These are phyloP conservation scores for Meriones psammophilus DNA, from an alignment of 2,797 vertebrate species.

Conservation along the genomic window DNA sequence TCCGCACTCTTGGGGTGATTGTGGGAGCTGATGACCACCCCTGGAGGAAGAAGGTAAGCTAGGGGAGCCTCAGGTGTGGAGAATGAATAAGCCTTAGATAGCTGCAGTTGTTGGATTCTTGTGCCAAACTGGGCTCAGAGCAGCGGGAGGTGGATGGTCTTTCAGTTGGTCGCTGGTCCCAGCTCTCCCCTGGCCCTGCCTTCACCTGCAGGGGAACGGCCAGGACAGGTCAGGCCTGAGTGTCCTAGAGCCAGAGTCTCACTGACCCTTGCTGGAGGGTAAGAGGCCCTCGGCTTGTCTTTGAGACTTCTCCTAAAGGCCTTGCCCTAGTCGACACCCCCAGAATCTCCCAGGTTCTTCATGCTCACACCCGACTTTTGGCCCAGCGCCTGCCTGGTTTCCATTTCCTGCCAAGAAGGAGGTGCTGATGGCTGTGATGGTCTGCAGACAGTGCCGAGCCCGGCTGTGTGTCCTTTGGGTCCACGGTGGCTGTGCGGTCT, in stretches of 20 bases:
- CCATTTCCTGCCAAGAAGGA: background rate
- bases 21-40: background rate
- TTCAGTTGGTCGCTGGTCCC: background rate
- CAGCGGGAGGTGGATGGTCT: accelerated
- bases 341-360: background rate
- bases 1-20: background rate
- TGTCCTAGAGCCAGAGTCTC: background rate
- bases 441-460: background rate
- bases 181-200: background rate
- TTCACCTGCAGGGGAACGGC: background rate
- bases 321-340: background rate
- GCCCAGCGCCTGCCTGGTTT: background rate
- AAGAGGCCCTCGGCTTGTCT: background rate
- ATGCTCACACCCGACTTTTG: background rate
- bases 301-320: background rate
- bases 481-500: background rate
- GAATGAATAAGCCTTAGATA: accelerated
- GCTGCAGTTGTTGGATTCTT: too few species aligned
- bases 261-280: background rate
- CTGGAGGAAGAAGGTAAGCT: background rate
- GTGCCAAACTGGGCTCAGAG: background rate
- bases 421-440: background rate
- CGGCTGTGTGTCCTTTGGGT: background rate
- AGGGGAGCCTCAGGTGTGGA: background rate
- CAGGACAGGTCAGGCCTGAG: background rate